phyloP scores from a whole-genome alignment of 2,113 vertebrate genomes.

The Abramis brama region DNA sequence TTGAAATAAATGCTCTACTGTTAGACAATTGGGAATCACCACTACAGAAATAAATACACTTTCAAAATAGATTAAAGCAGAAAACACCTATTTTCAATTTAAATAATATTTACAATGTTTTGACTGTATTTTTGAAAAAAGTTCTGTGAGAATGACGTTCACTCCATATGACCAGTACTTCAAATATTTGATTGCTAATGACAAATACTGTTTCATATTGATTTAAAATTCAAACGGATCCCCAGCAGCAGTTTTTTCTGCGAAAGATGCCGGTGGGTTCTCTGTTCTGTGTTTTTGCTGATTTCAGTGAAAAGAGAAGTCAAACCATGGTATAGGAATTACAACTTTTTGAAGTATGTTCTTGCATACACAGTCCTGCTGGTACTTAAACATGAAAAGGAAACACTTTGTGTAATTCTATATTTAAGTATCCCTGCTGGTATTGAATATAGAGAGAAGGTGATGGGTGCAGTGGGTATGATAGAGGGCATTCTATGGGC shows the following conservation, averaged over 20 bases:
- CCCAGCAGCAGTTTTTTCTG: constrained; percentile 72
- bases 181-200: constrained; percentile 82
- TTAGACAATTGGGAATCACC: too few relatives aligned
- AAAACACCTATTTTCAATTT: too few relatives aligned
- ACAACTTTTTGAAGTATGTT: constrained; percentile 75
- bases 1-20: too few relatives aligned
- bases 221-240: constrained; percentile 82
- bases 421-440: constrained; percentile 75
- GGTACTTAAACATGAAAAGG: constrained; percentile 72
- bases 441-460: constrained; percentile 51
- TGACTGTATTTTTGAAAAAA: background rate
- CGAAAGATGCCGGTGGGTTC: constrained; percentile 68
- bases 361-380: constrained; percentile 69
- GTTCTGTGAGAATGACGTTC: constrained; percentile 37
- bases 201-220: constrained; percentile 75
- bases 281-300: constrained; percentile 73
- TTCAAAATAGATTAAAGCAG: too few relatives aligned
- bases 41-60: too few relatives aligned
- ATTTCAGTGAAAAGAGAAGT: constrained; percentile 80
- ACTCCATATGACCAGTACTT: constrained; percentile 57
- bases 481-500: constrained; percentile 68
- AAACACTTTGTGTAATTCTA: constrained; percentile 77
- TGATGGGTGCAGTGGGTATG: background rate
- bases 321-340: constrained; percentile 72
- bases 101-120: background rate